These are phyloP conservation scores for Ivindomyrus marchei DNA, from an alignment of 2,113 vertebrate genomes.

Conservation along the genomic window DNA sequence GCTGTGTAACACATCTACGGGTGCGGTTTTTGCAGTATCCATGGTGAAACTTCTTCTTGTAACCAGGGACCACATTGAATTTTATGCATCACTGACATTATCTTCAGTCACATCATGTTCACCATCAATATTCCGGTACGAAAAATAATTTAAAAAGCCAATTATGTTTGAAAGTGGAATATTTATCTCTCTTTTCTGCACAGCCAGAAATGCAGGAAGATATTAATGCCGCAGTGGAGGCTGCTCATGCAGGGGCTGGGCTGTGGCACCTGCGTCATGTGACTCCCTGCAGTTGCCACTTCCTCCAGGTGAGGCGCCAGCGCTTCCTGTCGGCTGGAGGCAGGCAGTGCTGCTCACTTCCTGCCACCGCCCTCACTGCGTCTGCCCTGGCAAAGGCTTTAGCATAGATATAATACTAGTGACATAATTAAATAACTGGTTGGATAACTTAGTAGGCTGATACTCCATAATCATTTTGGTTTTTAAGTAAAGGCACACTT, in stretches of 20 bases:
- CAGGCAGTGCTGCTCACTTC: background rate
- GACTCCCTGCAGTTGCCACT: background rate
- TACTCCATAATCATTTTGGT: background rate
- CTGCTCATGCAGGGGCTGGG: background rate
- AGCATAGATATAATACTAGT: background rate
- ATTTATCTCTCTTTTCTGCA: background rate
- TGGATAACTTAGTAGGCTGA: background rate
- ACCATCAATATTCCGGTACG: background rate
- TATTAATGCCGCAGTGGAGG: background rate
- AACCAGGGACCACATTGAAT: background rate
- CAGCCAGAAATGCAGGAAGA: background rate
- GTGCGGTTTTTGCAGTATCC: too few species aligned
- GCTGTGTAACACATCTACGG: background rate
- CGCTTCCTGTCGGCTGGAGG: background rate
- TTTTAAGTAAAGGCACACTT: background rate
- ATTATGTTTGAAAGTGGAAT: background rate
- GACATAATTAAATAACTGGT: background rate
- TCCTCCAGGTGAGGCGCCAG: background rate
- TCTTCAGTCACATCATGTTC: slow-evolving; percentile 10
- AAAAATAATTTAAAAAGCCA: background rate
- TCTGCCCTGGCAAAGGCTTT: background rate
- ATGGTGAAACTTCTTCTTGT: background rate
- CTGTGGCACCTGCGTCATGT: too few species aligned
- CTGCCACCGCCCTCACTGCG: background rate
- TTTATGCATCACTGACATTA: background rate